Percentiles rank a stretch among this genome's conserved stretches.
phyloP scores from a whole-genome alignment of 2,797 vertebrate genomes.

The Tapirus indicus region DNA sequence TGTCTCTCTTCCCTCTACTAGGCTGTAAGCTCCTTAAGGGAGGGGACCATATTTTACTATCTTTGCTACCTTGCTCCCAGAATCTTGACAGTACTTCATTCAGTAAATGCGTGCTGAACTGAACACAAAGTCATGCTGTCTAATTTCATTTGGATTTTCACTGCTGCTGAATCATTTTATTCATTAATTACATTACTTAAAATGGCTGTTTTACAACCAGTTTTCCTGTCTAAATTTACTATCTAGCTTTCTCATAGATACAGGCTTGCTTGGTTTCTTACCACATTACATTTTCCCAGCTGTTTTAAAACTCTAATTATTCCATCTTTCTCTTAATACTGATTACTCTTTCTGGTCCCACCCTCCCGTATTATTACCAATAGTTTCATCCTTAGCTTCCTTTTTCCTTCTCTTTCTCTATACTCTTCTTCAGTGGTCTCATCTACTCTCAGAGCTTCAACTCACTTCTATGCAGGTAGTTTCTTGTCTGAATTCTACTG shows the following conservation, averaged over 20 bases:
- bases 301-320: neutral
- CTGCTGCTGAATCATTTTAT: neutral
- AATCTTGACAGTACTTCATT: neutral
- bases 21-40: neutral
- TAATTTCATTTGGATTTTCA: slow-evolving; percentile 14
- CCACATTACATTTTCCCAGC: neutral
- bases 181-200: slow-evolving; percentile 4
- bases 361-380: neutral
- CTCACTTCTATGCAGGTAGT: neutral
- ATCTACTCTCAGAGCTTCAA: neutral
- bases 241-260: neutral
- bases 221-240: neutral
- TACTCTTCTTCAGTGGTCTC: neutral
- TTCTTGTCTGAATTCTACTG: neutral
- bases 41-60: neutral
- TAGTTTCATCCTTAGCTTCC: neutral
- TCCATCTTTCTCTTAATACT: neutral
- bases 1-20: neutral
- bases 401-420: neutral
- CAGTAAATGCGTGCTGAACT: neutral
- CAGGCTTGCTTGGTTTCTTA: neutral
- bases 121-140: neutral
- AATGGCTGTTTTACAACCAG: neutral
- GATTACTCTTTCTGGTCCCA: neutral
- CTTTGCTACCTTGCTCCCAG: neutral